phyloP scores from a whole-genome alignment of 2,113 vertebrate genomes.

The Junco hyemalis region DNA sequence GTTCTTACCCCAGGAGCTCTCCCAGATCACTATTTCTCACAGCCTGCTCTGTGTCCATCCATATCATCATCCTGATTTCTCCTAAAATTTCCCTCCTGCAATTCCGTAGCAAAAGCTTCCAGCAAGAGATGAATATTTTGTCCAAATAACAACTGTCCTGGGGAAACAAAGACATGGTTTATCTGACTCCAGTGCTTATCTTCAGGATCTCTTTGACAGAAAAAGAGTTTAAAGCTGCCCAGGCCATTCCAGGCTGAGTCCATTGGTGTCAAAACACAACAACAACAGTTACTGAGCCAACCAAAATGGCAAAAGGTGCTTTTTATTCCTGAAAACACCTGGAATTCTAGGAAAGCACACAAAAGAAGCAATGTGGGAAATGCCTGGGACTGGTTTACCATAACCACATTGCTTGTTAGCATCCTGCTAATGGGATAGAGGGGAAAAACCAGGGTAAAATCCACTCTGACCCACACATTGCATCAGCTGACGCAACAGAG shows the following conservation, averaged over 20 bases:
- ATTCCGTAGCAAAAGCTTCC: not conserved
- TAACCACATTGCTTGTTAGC: not conserved
- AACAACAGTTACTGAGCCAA: not conserved
- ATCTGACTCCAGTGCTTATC: not conserved
- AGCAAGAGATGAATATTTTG: not conserved
- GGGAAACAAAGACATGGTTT: not conserved
- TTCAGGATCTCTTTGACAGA: not conserved
- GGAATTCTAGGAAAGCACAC: not conserved
- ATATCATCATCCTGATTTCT: not conserved
- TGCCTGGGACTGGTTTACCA: not conserved
- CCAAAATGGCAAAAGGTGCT: not conserved
- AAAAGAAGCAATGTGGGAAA: not conserved
- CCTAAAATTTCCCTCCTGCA: not conserved
- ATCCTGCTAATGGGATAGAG: not conserved
- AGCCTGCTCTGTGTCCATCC: not conserved
- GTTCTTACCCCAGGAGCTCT: not conserved
- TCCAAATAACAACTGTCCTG: not conserved
- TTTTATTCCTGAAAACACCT: not conserved
- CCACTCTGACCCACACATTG: not conserved
- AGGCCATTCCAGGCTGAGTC: not conserved
- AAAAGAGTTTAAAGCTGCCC: not conserved
- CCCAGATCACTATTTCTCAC: not conserved
- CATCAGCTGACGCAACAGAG: not conserved
- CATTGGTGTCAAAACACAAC: not conserved
- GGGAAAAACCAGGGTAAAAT: accelerated